Conservation (phyloP, 2,797 vertebrate species). For the Tadarida brasiliensis region DNA sequence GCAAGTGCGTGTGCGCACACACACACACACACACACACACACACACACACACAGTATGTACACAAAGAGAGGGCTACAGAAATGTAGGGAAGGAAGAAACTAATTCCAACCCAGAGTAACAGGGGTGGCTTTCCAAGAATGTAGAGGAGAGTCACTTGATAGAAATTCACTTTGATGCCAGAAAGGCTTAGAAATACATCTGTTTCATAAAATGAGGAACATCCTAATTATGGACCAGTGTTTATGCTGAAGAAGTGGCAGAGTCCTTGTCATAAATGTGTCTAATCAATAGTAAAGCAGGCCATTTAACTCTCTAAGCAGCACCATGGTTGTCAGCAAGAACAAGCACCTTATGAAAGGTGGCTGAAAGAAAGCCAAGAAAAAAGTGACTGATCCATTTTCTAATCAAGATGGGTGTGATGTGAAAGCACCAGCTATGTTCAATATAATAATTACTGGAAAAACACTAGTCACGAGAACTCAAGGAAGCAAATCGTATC, state of each 20-base stretch:
- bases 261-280: not conserved
- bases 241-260: not conserved
- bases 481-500: not conserved
- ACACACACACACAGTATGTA: not conserved
- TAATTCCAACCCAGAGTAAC: not conserved
- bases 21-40: not conserved
- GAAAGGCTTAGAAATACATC: not conserved
- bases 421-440: not conserved
- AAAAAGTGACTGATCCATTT: not conserved
- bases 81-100: not conserved
- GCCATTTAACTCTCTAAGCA: not conserved
- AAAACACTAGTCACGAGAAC: not conserved
- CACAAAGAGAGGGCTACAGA: not conserved
- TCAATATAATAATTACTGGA: not conserved
- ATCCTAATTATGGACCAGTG: not conserved
- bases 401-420: not conserved
- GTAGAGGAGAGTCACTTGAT: not conserved
- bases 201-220: not conserved
- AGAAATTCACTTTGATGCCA: not conserved
- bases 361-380: not conserved
- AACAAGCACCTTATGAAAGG: not conserved
- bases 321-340: not conserved
- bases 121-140: not conserved
- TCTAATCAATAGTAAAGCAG: not conserved
- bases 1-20: fast-evolving